A percentile compares a stretch with the other conserved stretches of the same genome.
Evolutionary conservation across 2,797 vertebrate genomes (phyloP).

Genomic region (Enteromius thamalakanensis): DNA sequence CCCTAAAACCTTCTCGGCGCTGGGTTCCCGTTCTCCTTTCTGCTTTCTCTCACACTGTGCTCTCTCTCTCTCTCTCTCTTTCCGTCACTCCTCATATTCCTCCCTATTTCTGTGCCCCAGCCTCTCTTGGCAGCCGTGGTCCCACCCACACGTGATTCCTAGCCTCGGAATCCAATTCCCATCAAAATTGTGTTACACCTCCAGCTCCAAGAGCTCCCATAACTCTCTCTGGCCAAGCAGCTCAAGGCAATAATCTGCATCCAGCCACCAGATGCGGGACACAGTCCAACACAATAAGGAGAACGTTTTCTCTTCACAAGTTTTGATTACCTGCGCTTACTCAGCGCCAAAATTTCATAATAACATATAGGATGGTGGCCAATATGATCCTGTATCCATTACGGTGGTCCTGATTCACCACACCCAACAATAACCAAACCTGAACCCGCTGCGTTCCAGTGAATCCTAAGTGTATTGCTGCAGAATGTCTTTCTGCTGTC

Average conservation of each 20-base stretch:
- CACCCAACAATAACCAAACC: slow-evolving; percentile 13
- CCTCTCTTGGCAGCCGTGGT: slow-evolving; percentile 28
- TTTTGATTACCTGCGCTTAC: slow-evolving; percentile 37
- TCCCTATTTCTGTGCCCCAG: slow-evolving; percentile 21
- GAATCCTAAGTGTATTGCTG: not conserved
- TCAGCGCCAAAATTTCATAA: slow-evolving; percentile 6
- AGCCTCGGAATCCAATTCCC: slow-evolving; percentile 55
- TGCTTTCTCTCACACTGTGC: slow-evolving; percentile 7
- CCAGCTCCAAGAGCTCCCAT: slow-evolving; percentile 46
- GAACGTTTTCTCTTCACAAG: slow-evolving; percentile 34
- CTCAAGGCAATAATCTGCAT: slow-evolving; percentile 50
- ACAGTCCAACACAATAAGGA: slow-evolving; percentile 41
- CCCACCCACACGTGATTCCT: slow-evolving; percentile 58
- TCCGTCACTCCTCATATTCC: slow-evolving; percentile 24
- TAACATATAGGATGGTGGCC: slow-evolving; percentile 30
- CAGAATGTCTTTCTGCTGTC: not conserved
- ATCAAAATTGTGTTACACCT: slow-evolving; percentile 57
- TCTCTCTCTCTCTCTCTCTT: slow-evolving; percentile 12
- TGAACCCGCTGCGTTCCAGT: not conserved
- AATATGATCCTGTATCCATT: slow-evolving; percentile 13
- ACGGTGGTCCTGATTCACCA: not conserved
- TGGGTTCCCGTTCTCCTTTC: slow-evolving; percentile 22
- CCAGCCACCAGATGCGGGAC: slow-evolving; percentile 43
- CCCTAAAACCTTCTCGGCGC: slow-evolving; percentile 72
- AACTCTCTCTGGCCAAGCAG: slow-evolving; percentile 44